These are phyloP conservation scores for Limosa lapponica DNA, from an alignment of 2,797 vertebrate species.

Conservation along the genomic window DNA sequence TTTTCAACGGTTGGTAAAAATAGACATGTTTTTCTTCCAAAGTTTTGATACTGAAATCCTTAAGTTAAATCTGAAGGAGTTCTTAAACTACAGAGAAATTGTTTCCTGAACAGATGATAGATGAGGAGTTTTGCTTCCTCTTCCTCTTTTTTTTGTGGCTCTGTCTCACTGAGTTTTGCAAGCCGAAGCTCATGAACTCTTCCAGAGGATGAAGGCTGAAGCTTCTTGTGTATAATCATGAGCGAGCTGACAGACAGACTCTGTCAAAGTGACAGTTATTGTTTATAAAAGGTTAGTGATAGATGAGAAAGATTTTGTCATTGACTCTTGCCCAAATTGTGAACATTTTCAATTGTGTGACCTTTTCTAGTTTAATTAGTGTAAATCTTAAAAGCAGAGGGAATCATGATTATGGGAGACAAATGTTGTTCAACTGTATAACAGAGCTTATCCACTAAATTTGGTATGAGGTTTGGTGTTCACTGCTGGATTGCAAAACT, in stretches of 20 bases:
- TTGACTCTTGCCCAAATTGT: slow-evolving; percentile 12
- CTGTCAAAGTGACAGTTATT: slow-evolving; percentile 4
- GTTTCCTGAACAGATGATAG: neutral
- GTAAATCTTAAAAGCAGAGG: neutral
- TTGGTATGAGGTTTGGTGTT: neutral
- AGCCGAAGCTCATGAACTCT: neutral
- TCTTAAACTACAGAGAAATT: neutral
- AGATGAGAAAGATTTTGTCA: slow-evolving; percentile 6
- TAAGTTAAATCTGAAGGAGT: neutral
- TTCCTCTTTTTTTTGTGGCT: neutral
- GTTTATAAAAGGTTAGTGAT: neutral
- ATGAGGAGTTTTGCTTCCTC: slow-evolving; percentile 18
- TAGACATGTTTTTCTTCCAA: neutral
- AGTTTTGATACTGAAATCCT: neutral
- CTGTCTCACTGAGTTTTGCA: neutral
- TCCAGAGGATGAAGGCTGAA: neutral
- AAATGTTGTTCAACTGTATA: neutral
- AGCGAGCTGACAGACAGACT: neutral
- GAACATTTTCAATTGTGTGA: slow-evolving; percentile 27
- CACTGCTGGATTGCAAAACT: neutral
- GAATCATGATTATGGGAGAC: neutral
- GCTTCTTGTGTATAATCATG: neutral
- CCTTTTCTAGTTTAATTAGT: slow-evolving; percentile 59
- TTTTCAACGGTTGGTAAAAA: neutral
- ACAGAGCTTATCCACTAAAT: neutral